Conservation (phyloP, 2,113 vertebrate species). For the Chrysochloris asiatica region DNA sequence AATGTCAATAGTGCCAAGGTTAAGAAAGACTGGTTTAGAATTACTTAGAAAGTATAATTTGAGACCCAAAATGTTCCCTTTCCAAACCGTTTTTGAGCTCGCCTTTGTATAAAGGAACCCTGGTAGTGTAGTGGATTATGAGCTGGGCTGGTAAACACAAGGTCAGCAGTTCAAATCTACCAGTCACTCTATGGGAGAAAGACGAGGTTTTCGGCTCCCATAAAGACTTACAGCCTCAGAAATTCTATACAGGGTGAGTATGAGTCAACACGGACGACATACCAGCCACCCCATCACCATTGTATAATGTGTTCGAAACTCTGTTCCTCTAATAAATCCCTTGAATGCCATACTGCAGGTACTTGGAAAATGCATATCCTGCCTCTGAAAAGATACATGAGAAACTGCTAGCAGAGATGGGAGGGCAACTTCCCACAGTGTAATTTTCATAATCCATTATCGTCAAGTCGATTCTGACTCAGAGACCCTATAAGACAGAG, state of each 20-base stretch:
- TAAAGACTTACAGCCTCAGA: too few species aligned
- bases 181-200: too few species aligned
- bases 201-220: too few species aligned
- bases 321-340: not conserved
- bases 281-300: too few species aligned
- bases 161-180: too few species aligned
- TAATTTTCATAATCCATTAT: not conserved
- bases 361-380: not conserved
- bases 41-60: not conserved
- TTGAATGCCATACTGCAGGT: not conserved
- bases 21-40: not conserved
- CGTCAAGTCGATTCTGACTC: not conserved
- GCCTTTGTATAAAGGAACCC: not conserved
- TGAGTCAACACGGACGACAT: too few species aligned
- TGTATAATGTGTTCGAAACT: not conserved
- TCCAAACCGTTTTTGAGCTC: not conserved
- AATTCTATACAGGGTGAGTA: too few species aligned
- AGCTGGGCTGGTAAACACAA: too few species aligned
- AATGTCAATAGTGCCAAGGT: not conserved
- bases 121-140: too few species aligned
- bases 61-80: not conserved
- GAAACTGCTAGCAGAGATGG: not conserved
- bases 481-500: not conserved
- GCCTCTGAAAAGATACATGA: not conserved
- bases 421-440: not conserved